Percentiles rank a stretch among this genome's conserved stretches.
phyloP scores from a whole-genome alignment of 2,113 vertebrate species.

The Bubo bubo region DNA sequence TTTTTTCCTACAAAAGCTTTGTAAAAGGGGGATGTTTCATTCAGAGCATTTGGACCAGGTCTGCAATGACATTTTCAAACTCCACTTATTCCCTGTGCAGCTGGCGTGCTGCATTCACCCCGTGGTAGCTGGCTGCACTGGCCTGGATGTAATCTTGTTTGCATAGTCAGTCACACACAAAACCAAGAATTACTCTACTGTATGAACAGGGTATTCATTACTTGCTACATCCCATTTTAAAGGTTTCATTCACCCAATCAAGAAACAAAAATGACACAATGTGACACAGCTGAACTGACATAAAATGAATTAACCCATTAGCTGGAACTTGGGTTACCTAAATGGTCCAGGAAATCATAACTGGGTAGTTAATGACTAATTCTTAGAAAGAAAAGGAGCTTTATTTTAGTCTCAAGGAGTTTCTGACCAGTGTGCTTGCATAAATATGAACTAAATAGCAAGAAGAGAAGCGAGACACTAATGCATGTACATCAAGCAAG shows the following conservation, averaged over 20 bases:
- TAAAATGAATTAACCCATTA: background rate
- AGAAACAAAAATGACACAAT: background rate
- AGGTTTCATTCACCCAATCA: background rate
- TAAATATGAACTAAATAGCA: background rate
- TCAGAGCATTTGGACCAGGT: background rate
- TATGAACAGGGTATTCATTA: conserved; percentile 22
- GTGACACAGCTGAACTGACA: background rate
- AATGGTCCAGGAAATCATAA: background rate
- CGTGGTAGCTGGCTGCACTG: background rate
- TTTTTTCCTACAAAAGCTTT: background rate
- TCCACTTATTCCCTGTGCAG: background rate
- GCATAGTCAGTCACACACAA: background rate
- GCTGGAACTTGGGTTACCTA: background rate
- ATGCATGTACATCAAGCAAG: background rate
- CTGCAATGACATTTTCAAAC: background rate
- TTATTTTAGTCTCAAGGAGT: background rate
- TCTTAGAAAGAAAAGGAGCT: background rate
- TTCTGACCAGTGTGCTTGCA: background rate
- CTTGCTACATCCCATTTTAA: background rate
- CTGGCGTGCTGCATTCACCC: background rate
- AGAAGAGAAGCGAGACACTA: background rate
- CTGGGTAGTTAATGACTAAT: background rate
- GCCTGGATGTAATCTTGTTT: conserved; percentile 32
- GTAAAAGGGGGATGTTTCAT: background rate
- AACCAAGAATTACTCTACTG: background rate